Base-by-base conservation (phyloP, 2,113 vertebrate species). In the Riparia riparia region DNA sequence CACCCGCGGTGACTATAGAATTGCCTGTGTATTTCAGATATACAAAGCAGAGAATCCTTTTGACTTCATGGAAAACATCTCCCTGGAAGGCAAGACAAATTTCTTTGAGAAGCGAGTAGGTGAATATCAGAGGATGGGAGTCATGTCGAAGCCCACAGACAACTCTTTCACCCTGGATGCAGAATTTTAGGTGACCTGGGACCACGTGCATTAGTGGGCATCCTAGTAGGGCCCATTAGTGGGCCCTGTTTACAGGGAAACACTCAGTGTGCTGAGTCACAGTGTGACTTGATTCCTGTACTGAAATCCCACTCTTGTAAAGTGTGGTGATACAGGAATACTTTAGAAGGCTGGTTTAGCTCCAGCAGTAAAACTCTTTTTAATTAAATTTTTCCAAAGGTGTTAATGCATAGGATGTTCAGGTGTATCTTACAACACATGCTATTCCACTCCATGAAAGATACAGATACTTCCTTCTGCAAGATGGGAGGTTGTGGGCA, bases 31-130 rank as follows among this genome's bases (percentile, higher is more conserved):
- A 17, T 97, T 98, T 83, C 94, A 99, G 99, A 97, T 99, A 82
- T 99, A 98, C 97, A 98, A 58, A 89, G 98, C 87, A 20, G 99
- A 99, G 97, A 99, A 99, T 94, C 99, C 99, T 22, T 99, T 99
- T 95, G 99, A 99, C 98, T 99, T 99, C 97, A 99, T 99, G 99
- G 99, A 99, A 96, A 99, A 99, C 96, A 99, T 99, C 84, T 99
- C 99, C 29, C 97, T 99, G 98, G 99, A 99, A 98, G 99, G 99
- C 63, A 99, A 99, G 96, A 99, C 99, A n/a, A 99, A 99, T 97
- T 99, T 99, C 98, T 99, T 99, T 95, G 99, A 99, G 98, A 99
- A 99, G 98, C 96, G 99, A 50, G 99, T 99, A 17, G 99, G 99
- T 61, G 99, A 99, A 96, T 99, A 99, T 95, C 99, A 99, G 98